Base-by-base conservation (phyloP, 2,888 invertebrate species). In the Coleophora deauratella region DNA sequence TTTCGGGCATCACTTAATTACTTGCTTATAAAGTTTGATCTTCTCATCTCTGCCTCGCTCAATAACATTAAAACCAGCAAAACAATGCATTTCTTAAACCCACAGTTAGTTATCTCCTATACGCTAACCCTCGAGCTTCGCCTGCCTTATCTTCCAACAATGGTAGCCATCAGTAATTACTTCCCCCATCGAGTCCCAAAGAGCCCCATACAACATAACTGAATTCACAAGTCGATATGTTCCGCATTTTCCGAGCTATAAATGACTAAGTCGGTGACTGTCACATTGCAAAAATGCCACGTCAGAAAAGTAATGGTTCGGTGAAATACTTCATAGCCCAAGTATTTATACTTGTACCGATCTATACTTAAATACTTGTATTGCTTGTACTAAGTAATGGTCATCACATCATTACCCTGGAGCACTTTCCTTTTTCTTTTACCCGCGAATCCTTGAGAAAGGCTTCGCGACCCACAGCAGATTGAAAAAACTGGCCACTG, bases 151-250 rank as follows among this genome's bases (percentile, higher is more conserved):
- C 76, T 62, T 49, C 41, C 51, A 50, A 65, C 65, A 66, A 65
- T 61, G 66, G 59, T 57, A 50, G 50, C 66, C 62, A 74, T 73
- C 76, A 66, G 73, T 72, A 75, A 75, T 75, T 73, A 72, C 68
- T 66, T 54, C 59, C 57, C 71, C 64, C 55, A 55, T 55, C 54
- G 55, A 55, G 6, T 21, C 21, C 21, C 21, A 21, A 3, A 21
- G 21, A 21, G 6, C 21, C 21, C 21, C 21, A 21, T 49, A 46
- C 53, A 54, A 61, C 66, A 65, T 66, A 61, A 63, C 71, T 62
- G 60, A 59, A 66, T 64, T 57, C 48, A 38, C 54, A 47, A 35
- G 21, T 42, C 34, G 15, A 33, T 36, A 47, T 39, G 12, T 55
- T 58, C 53, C 57, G 52, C 52, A 54, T 58, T 57, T 59, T 58